These are phyloP conservation scores for Myrmecobius fasciatus DNA, from an alignment of 2,113 vertebrate species.

Conservation along the genomic window DNA sequence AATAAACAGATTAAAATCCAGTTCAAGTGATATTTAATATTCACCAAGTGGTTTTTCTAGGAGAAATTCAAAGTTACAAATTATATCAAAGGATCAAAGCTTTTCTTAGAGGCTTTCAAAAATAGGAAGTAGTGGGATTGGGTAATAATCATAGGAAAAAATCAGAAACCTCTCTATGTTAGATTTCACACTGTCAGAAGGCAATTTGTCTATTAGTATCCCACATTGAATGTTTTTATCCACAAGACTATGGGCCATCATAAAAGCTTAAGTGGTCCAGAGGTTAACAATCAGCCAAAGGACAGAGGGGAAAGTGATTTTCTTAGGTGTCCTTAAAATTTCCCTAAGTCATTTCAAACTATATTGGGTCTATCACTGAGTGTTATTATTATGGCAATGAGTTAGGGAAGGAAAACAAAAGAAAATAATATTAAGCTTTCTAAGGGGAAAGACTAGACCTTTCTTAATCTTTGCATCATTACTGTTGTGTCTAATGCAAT, in stretches of 20 bases:
- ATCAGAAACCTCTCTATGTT: background rate
- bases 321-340: background rate
- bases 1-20: background rate
- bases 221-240: background rate
- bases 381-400: background rate
- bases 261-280: background rate
- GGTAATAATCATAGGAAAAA: background rate
- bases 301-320: background rate
- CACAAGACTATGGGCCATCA: background rate
- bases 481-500: background rate
- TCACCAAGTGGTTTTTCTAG: background rate
- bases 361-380: background rate
- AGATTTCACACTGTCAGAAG: background rate
- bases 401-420: background rate
- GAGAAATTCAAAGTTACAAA: background rate
- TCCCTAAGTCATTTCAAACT: background rate
- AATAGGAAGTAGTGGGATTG: background rate
- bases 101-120: conserved; percentile 3
- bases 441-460: background rate
- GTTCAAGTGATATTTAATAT: background rate
- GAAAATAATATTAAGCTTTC: background rate
- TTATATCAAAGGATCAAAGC: background rate
- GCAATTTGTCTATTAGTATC: background rate
- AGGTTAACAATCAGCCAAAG: background rate
- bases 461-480: background rate